Evolutionary conservation across 2,797 vertebrate genomes (phyloP), one percentile per base, ranked within the genome.

Genomic region (Cephalopachus bancanus): DNA sequence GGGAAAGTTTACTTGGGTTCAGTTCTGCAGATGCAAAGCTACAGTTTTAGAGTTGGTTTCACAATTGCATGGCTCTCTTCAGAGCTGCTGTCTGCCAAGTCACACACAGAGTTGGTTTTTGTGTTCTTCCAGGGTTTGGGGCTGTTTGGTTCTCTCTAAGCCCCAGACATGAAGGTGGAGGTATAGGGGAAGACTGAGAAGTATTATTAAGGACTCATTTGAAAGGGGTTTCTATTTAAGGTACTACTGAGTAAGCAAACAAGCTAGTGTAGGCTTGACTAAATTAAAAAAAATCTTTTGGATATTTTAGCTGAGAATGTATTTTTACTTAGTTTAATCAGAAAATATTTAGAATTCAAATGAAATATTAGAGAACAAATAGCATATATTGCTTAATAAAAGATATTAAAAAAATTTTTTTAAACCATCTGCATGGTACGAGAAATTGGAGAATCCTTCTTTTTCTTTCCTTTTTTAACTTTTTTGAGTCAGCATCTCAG

Each of bases 151-250:
- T 83, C 59, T 95, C 59, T 84, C 62, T 69, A 28, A 88, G 94
- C 51, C 71, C 67, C 44, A 76, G 83, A 64, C 37, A 37, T 5
- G 71, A 75, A 95, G 89, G 37, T 83, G 19, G 83, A 95, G 83
- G 33, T 60, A 55, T 10, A 37, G 60, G 62, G 78, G 72, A 88
- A 83, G 89, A 83, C 19, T 84, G 72, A 74, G 89, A 91, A 93
- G n/a, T 74, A 30, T 49, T 93, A 8, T 85, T 74, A 94, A 92
- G 96, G 93, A 93, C 79, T 96, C 49, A 87, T 83, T 83, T 75
- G 60, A 76, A 81, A 97, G 17, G 49, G 28, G 10, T 74, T 95
- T 93, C 62, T 95, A 11, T 93, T 91, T 86, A 57, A 91, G 91
- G 33, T 55, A 59, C n/a, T 59, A 6, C 88, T 57, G 12, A 72